phyloP scores from a whole-genome alignment of 1,140 invertebrate species.

The Elysia chlorotica region DNA sequence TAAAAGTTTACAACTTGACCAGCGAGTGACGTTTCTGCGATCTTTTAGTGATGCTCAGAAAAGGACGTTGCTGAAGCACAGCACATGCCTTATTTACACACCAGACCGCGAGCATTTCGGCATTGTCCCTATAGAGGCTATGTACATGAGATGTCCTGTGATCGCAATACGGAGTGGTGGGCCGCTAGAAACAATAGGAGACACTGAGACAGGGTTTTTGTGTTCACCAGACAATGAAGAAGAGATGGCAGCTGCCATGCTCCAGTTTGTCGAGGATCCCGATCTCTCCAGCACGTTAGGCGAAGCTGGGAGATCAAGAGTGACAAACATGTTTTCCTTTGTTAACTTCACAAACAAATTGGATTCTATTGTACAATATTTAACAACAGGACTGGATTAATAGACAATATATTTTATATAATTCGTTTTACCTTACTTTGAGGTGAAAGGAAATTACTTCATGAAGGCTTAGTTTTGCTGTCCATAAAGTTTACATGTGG shows the following conservation, averaged over 20 bases:
- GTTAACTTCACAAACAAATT: slow-evolving; percentile 74
- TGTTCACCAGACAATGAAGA: slow-evolving; percentile 71
- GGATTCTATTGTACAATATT: slow-evolving; percentile 66
- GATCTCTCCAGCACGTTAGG: slow-evolving; percentile 71
- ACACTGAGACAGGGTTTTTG: slow-evolving; percentile 89
- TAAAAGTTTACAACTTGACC: slow-evolving; percentile 70
- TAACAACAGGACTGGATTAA: background rate
- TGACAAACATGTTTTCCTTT: slow-evolving; percentile 81
- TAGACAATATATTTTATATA: background rate
- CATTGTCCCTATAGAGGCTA: slow-evolving; percentile 98
- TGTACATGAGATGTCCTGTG: slow-evolving; percentile 91
- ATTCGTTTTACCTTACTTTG: background rate
- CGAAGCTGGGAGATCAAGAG: slow-evolving; percentile 71
- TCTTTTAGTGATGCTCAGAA: slow-evolving; percentile 88
- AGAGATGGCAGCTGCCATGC: slow-evolving; percentile 81
- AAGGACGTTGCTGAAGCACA: slow-evolving; percentile 75
- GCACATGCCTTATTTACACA: slow-evolving; percentile 88
- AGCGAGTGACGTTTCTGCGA: slow-evolving; percentile 82
- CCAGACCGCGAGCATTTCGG: slow-evolving; percentile 98
- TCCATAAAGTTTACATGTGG: background rate
- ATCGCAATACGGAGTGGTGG: slow-evolving; percentile 95
- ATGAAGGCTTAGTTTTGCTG: background rate
- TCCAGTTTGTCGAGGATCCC: slow-evolving; percentile 68
- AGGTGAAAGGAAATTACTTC: background rate
- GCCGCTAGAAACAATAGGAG: slow-evolving; percentile 88